A percentile compares a stretch with the other conserved stretches of the same genome.
phyloP scores from a whole-genome alignment of 2,888 invertebrate genomes.

The Coelinius sp. region DNA sequence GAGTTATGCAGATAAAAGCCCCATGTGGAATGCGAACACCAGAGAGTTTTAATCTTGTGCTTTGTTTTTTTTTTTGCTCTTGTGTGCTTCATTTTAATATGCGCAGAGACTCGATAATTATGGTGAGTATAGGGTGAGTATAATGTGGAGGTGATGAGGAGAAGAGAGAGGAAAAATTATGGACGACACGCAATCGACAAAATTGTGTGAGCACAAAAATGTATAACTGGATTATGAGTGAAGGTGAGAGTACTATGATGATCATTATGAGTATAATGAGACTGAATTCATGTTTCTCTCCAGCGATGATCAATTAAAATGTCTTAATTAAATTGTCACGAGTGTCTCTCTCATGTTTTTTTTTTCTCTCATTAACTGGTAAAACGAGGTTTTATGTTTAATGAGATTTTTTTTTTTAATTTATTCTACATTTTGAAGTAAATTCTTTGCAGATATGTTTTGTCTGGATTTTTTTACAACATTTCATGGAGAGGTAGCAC shows the following conservation, averaged over 20 bases:
- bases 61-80: background rate
- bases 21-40: conserved; percentile 25
- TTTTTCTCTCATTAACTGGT: background rate
- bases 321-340: background rate
- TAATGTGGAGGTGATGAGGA: conserved; percentile 12
- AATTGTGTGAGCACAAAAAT: conserved; percentile 32
- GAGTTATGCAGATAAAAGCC: conserved; percentile 35
- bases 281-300: background rate
- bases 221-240: conserved; percentile 30
- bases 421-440: background rate
- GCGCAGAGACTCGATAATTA: conserved; percentile 38
- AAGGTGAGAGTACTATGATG: conserved; percentile 3
- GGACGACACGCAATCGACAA: conserved; percentile 31
- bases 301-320: background rate
- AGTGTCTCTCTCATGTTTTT: background rate
- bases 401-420: background rate
- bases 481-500: conserved; percentile 3
- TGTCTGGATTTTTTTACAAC: background rate
- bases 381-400: background rate
- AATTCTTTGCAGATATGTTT: background rate
- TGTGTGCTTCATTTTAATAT: conserved; percentile 1
- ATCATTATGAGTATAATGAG: conserved; percentile 4
- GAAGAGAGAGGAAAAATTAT: conserved; percentile 29
- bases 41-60: background rate
- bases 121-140: conserved; percentile 21